A percentile compares a stretch with the other conserved stretches of the same genome.
Conservation (phyloP, 2,888 invertebrate genomes). For the Uropetala carovei region DNA sequence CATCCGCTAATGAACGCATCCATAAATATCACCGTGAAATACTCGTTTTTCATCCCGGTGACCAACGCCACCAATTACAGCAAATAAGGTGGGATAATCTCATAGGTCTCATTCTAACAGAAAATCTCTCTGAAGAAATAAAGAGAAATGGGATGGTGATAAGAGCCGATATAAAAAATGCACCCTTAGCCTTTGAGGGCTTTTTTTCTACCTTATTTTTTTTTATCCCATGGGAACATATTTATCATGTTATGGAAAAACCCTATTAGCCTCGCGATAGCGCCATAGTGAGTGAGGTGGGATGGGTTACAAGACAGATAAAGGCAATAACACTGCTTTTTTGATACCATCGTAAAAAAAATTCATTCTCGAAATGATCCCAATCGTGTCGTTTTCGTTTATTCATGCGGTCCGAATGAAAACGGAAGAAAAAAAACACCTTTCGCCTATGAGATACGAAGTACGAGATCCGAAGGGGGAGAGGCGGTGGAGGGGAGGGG, state of each 20-base stretch:
- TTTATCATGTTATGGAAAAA: background rate
- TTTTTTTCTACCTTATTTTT: too few relatives aligned
- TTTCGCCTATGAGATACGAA: background rate
- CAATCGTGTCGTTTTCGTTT: background rate
- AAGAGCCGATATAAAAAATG: too few relatives aligned
- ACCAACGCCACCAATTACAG: too few relatives aligned
- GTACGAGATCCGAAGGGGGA: background rate
- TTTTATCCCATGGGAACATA: background rate
- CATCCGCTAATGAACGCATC: too few relatives aligned
- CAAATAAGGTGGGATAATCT: too few relatives aligned
- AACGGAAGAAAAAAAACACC: too few relatives aligned
- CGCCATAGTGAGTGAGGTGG: background rate
- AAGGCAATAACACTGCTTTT: background rate
- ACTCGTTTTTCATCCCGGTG: too few relatives aligned
- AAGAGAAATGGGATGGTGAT: too few relatives aligned
- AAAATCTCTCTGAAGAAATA: too few relatives aligned
- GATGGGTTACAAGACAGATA: background rate
- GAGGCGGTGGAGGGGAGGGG: background rate
- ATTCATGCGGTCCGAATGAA: background rate
- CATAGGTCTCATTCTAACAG: too few relatives aligned
- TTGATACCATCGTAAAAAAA: conserved; percentile 38
- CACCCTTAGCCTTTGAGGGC: too few relatives aligned
- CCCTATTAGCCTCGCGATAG: background rate
- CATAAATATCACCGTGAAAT: too few relatives aligned
- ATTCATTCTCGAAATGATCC: background rate